Evolutionary conservation across 2,113 vertebrate species (phyloP).

Genomic region (Grantiella picta): DNA sequence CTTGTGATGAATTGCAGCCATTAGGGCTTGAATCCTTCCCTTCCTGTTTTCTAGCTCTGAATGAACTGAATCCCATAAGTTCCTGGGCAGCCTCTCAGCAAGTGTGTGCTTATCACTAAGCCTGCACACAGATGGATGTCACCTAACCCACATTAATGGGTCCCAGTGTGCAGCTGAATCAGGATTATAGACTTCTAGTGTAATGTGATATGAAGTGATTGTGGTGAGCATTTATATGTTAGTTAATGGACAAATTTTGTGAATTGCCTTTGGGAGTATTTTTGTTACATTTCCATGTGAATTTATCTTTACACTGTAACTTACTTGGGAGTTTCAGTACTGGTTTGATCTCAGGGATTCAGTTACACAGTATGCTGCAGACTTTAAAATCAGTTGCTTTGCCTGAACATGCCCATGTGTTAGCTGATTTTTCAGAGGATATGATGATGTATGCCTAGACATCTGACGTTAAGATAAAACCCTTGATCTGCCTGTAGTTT

Average conservation of each 20-base stretch:
- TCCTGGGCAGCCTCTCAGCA: not conserved
- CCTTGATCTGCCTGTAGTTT: not conserved
- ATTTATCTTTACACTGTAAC: not conserved
- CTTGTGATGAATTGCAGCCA: not conserved
- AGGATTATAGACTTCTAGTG: not conserved
- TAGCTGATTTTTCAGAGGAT: not conserved
- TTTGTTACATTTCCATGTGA: not conserved
- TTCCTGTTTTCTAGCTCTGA: not conserved
- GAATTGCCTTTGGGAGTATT: not conserved
- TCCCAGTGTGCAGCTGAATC: not conserved
- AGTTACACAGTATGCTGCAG: not conserved
- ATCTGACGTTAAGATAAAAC: conserved; percentile 1
- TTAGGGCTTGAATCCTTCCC: not conserved
- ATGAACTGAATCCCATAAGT: not conserved
- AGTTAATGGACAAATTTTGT: not conserved
- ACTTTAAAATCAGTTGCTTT: not conserved
- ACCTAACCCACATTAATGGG: not conserved
- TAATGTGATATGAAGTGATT: not conserved
- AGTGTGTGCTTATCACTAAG: not conserved
- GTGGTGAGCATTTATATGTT: not conserved
- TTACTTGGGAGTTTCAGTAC: not conserved
- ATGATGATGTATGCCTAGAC: not conserved
- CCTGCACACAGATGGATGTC: not conserved
- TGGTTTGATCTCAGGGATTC: not conserved
- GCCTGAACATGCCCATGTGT: not conserved